Evolutionary conservation across 2,797 vertebrate genomes (phyloP).

Genomic region (Girardinus metallicus): DNA sequence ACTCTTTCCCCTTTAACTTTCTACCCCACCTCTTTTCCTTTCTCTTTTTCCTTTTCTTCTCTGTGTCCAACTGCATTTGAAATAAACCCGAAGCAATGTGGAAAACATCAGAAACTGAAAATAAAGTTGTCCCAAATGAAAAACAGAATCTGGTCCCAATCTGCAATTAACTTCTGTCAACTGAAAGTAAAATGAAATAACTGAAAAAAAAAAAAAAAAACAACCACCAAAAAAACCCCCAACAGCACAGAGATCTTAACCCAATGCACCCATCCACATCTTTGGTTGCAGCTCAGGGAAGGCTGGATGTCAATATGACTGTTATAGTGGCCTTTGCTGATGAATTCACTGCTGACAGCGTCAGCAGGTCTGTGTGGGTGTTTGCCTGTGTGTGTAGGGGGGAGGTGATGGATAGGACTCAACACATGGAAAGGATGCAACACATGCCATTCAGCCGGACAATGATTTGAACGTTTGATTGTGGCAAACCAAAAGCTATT

Average conservation of each 20-base stretch:
- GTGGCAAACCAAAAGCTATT: neutral
- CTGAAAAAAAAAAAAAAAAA: too few species aligned
- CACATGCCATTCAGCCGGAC: neutral
- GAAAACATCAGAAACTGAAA: neutral
- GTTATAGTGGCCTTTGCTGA: constrained; percentile 3
- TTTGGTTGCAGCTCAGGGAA: neutral
- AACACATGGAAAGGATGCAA: neutral
- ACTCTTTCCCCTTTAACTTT: neutral
- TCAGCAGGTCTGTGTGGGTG: too few species aligned
- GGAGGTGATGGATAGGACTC: neutral
- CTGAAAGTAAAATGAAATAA: neutral
- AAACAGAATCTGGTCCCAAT: neutral
- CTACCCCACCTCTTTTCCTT: neutral
- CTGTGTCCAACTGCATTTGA: neutral
- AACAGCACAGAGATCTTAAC: neutral
- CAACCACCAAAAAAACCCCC: too few species aligned
- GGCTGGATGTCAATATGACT: neutral
- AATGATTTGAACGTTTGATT: neutral
- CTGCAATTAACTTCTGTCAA: neutral
- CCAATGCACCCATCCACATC: neutral
- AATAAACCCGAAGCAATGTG: neutral
- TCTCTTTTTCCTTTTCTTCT: neutral
- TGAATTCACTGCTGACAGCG: constrained; percentile 10
- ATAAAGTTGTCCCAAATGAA: neutral
- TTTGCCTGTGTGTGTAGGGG: too few species aligned